phyloP scores from a whole-genome alignment of 2,113 vertebrate species.

The Neolamprologus brichardi region DNA sequence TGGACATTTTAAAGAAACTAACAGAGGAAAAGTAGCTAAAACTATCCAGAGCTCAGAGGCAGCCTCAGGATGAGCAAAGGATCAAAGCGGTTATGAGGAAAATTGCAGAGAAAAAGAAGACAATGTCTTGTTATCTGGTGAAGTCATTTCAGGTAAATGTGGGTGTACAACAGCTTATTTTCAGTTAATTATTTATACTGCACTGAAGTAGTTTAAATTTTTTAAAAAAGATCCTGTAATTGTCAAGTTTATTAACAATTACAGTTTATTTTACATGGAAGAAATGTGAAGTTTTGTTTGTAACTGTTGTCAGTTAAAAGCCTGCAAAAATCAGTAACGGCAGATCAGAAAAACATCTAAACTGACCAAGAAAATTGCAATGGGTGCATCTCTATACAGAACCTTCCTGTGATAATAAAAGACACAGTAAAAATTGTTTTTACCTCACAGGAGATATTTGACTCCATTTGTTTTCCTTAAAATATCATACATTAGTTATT shows the following conservation, averaged over 20 bases:
- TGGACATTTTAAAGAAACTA: not conserved
- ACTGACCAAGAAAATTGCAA: not conserved
- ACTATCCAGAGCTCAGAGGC: not conserved
- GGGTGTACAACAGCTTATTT: not conserved
- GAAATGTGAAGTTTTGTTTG: not conserved
- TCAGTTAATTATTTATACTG: not conserved
- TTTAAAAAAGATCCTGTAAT: fast-evolving
- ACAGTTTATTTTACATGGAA: not conserved
- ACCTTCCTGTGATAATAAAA: not conserved
- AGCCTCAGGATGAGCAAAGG: not conserved
- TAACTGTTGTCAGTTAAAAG: not conserved
- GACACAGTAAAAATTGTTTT: not conserved
- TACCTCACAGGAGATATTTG: not conserved
- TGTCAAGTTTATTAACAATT: not conserved
- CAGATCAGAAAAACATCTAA: not conserved
- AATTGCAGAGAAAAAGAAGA: not conserved
- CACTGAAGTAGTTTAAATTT: not conserved
- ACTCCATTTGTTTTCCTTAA: not conserved
- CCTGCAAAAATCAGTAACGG: not conserved
- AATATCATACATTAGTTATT: not conserved
- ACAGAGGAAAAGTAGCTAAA: not conserved
- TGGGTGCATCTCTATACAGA: not conserved
- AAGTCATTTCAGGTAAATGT: not conserved
- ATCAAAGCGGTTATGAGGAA: not conserved
- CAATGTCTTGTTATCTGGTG: not conserved